These are phyloP conservation scores for Telmatochromis sp. DNA, from an alignment of 2,113 vertebrate species.

Conservation along the genomic window DNA sequence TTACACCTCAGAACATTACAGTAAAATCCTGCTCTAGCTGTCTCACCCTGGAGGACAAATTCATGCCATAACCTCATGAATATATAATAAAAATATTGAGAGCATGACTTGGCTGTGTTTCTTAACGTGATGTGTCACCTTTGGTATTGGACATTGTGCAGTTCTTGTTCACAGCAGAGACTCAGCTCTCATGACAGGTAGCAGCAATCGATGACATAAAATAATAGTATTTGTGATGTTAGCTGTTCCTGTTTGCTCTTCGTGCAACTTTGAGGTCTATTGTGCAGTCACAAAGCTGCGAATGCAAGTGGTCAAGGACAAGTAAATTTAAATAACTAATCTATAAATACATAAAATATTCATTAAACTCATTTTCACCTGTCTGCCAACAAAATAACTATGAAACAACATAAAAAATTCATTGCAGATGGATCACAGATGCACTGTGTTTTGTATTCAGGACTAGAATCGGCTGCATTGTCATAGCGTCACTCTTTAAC, in stretches of 20 bases:
- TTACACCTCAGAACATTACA: not conserved
- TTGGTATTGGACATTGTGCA: not conserved
- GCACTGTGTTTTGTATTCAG: not conserved
- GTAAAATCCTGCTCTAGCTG: not conserved
- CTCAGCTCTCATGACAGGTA: not conserved
- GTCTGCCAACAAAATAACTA: not conserved
- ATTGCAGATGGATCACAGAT: not conserved
- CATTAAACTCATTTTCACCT: not conserved
- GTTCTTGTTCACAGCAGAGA: not conserved
- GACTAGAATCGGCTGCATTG: not conserved
- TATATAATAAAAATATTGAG: not conserved
- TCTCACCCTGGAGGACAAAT: not conserved
- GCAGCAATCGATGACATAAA: not conserved
- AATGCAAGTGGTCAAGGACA: not conserved
- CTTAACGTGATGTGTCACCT: not conserved
- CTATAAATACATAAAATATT: not conserved
- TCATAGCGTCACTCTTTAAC: not conserved
- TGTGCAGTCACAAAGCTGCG: not conserved
- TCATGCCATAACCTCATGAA: not conserved
- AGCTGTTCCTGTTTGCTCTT: not conserved
- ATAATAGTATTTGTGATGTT: not conserved
- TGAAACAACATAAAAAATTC: not conserved
- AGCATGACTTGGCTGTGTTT: not conserved
- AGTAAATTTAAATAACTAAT: not conserved
- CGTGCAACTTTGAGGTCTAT: not conserved